Base-by-base conservation (phyloP, 2,888 invertebrate species). In the Orthonychiurus folsomi region DNA sequence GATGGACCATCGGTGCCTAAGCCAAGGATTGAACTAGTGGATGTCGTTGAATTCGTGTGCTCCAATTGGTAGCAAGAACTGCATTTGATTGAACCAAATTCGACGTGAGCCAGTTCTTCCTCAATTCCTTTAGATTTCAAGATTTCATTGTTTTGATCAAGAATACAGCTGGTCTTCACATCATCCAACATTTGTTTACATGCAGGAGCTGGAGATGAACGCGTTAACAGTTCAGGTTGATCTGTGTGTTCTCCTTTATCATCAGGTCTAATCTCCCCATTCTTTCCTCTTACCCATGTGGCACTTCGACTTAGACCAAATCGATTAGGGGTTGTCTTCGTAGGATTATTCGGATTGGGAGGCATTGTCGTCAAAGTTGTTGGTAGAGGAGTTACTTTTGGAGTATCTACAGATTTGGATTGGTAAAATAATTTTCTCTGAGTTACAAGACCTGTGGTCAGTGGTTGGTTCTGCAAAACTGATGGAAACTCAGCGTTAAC, bases 341-440 rank as follows among this genome's bases (percentile, higher is more conserved):
- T 23, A 3, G 48, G 9, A n/a, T n/a, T n/a, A n/a, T n/a, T n/a
- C n/a, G n/a, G n/a, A n/a, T n/a, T n/a, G n/a, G n/a, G n/a, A n/a
- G n/a, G n/a, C n/a, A n/a, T n/a, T n/a, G n/a, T n/a, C n/a, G n/a
- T n/a, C n/a, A n/a, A n/a, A 24, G 54, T 15, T 1, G 55, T 54
- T 27, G 9, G 9, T 15, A 15, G 5, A 9, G 65, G 28, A 26
- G 20, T 26, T 12, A 5, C 28, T 28, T n/a, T 37, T 15, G 3
- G 26, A 9, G 26, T 37, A 3, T 59, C 61, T 12, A 58, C 23
- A n/a, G 62, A 50, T 62, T 68, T 68, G 5, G 60, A 58, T 56
- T 81, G 81, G 68, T 80, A 81, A 68, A 81, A 81, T 18, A 76
- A 74, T 0, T 81, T 75, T 25, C 81, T 75, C 61, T 82, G 81